Evolutionary conservation across 2,113 vertebrate species (phyloP).

Genomic region (Trematocara unimaculatum): DNA sequence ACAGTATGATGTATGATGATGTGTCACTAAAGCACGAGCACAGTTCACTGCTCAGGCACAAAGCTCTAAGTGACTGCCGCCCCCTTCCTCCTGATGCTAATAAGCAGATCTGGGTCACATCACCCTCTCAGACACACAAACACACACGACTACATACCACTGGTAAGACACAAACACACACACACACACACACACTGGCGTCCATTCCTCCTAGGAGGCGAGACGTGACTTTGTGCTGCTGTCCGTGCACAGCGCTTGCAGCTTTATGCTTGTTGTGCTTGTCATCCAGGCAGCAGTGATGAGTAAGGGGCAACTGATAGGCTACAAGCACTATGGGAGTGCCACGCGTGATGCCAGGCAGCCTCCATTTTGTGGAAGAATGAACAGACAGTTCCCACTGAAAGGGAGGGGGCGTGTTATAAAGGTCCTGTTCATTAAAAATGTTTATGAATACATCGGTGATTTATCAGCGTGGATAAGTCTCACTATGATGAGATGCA

Average conservation of each 20-base stretch:
- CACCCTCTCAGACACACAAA: constrained; percentile 28
- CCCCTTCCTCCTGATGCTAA: constrained; percentile 62
- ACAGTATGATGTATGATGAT: not conserved
- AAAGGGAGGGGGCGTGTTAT: not conserved
- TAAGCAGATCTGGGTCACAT: constrained; percentile 73
- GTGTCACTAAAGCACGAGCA: not conserved
- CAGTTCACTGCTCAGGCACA: constrained; percentile 65
- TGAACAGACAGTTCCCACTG: constrained; percentile 13
- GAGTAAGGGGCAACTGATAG: constrained; percentile 24
- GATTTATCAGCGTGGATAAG: not conserved
- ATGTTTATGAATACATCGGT: not conserved
- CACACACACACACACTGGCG: not conserved
- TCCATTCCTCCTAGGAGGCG: constrained; percentile 29
- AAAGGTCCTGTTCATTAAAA: not conserved
- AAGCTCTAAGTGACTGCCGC: constrained; percentile 64
- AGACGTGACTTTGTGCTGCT: constrained; percentile 48
- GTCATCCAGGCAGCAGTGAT: constrained; percentile 46
- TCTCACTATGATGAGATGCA: not conserved
- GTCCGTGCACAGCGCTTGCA: constrained; percentile 21
- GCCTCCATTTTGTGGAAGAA: constrained; percentile 64
- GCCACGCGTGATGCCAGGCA: constrained; percentile 27
- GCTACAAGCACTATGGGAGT: constrained; percentile 43
- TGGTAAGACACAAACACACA: not conserved
- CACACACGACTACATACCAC: not conserved
- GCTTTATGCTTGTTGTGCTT: constrained; percentile 49